Evolutionary conservation across 2,113 vertebrate species (phyloP), one percentile per base, ranked within the genome.

Genomic region (Gymnobelideus leadbeateri): DNA sequence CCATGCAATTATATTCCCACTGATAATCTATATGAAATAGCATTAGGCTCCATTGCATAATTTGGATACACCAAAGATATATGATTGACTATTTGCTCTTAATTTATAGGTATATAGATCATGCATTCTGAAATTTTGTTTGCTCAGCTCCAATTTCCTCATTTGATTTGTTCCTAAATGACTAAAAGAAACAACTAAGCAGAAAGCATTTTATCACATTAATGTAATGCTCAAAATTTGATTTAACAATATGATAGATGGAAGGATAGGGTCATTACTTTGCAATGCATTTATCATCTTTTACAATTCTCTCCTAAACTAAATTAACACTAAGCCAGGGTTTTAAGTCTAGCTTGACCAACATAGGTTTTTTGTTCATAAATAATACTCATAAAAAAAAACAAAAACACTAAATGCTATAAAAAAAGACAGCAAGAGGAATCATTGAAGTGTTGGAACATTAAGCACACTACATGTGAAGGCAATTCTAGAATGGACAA

Each of bases 161-260:
- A 95, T 94, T 96, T 46, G 84, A n/a, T 92, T 95, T 49, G 84
- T 94, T 97, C 51, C 92, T 97, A 97, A 97, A 91, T 93, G 94
- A 91, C 77, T 95, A 95, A 97, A 95, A 97, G 91, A 31, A 94
- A 94, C 91, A 93, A 92, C 51, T 93, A 97, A 97, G 94, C 61
- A 97, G 50, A 96, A 97, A 97, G 93, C 50, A 96, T 92, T 95
- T 97, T 91, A 97, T 97, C 50, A 96, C 31, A 97, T 97, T 97
- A 97, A 77, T 97, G 7, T 55, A 98, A 93, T 14, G 94, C 55
- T 93, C 94, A 49, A 96, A 97, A 98, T 97, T 96, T 96, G 51
- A 94, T 98, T 98, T 98, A 97, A 96, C 55, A 96, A 54, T 93
- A 46, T 97, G 95, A 97, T 54, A 97, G 89, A 98, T 98, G 96